Conservation (phyloP, 2,888 invertebrate genomes). For the Cotesia congregata region DNA sequence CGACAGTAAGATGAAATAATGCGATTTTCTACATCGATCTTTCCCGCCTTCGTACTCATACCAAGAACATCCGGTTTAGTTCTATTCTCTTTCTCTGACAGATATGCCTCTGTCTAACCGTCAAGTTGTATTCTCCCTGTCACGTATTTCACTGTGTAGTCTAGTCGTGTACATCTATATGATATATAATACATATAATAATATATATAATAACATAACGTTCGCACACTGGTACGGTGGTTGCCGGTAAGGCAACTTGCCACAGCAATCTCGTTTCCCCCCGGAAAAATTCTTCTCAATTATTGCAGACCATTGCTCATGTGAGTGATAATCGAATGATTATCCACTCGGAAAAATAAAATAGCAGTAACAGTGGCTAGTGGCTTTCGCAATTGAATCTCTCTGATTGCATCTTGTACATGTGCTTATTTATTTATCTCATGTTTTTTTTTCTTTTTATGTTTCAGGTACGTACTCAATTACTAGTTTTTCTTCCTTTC, state of each 20-base stretch:
- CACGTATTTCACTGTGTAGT: conserved; percentile 33
- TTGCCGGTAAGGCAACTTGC: conserved; percentile 26
- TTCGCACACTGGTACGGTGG: conserved; percentile 6
- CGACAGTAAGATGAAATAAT: conserved; percentile 52
- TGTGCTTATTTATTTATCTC: conserved; percentile 46
- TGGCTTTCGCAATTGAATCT: conserved; percentile 28
- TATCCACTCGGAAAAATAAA: conserved; percentile 32
- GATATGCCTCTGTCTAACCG: conserved; percentile 24
- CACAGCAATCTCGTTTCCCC: conserved; percentile 24
- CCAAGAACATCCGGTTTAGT: conserved; percentile 25
- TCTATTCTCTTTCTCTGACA: conserved; percentile 24
- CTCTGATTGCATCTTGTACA: conserved; percentile 26
- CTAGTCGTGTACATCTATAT: not conserved
- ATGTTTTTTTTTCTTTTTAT: conserved; percentile 39
- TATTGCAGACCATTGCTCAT: conserved; percentile 39
- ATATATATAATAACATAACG: not conserved
- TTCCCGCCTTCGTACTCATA: conserved; percentile 33
- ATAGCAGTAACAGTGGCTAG: conserved; percentile 15
- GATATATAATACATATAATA: conserved; percentile 15
- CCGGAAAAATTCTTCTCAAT: conserved; percentile 32
- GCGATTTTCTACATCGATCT: conserved; percentile 51
- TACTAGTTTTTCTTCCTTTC: conserved; percentile 26
- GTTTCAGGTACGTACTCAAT: conserved; percentile 54
- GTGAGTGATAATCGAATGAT: conserved; percentile 37
- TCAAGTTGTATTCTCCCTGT: conserved; percentile 36